Conservation (phyloP, 2,113 vertebrate genomes). For the Anhinga anhinga region DNA sequence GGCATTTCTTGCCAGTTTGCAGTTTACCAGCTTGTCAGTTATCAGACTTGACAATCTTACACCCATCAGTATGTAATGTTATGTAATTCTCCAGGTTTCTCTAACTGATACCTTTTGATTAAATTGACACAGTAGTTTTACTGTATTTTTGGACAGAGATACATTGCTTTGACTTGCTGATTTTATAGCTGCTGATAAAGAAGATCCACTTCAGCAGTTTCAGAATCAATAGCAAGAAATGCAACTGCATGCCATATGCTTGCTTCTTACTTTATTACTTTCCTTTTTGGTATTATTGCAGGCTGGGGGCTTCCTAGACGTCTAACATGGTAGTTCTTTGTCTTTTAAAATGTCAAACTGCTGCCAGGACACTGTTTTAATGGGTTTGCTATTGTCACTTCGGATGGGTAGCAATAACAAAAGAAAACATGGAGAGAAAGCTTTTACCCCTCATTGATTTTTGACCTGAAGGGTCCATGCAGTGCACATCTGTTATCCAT, state of each 20-base stretch:
- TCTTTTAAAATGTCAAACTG: conserved; percentile 22
- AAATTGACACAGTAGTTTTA: conserved; percentile 25
- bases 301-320: background rate
- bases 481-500: background rate
- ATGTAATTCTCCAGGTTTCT: background rate
- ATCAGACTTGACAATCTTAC: background rate
- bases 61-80: background rate
- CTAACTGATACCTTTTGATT: background rate
- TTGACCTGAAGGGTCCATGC: background rate
- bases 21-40: background rate
- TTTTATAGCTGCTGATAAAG: conserved; percentile 26
- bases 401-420: background rate
- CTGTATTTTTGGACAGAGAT: background rate
- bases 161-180: conserved; percentile 1
- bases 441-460: background rate
- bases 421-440: background rate
- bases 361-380: background rate
- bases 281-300: background rate
- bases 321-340: background rate
- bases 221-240: conserved; percentile 43
- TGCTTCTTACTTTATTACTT: conserved; percentile 12
- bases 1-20: background rate
- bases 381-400: background rate
- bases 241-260: background rate
- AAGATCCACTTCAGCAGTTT: conserved; percentile 31